Base-by-base conservation (phyloP, 2,888 invertebrate genomes). In the Germaria angustata region DNA sequence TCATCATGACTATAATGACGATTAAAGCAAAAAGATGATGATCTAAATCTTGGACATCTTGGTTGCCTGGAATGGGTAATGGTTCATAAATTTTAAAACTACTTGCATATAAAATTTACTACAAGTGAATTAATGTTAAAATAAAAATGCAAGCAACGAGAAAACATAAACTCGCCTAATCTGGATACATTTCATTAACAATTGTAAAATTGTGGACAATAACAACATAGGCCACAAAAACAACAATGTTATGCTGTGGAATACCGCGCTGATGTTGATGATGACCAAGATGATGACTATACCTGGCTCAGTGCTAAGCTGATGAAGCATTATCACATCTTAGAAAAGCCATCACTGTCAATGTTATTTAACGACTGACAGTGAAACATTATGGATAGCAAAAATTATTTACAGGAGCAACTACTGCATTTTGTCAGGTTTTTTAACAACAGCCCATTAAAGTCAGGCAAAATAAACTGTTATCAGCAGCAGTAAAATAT, bases 141-240 rank as follows among this genome's bases (percentile, higher is more conserved):
- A 69, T 22, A 53, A 51, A 51, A 61, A 11, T 6, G 5, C 61
- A 61, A 51, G 17, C 22, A 68, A 71, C 24, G 11, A 46, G 53
- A 61, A 69, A 55, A 61, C 7, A 41, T 32, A 69, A 65, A 66
- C 73, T 32, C 34, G 73, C 65, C 46, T 81, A 75, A 82, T 79
- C 75, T 71, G 78, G 79, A 75, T 79, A 71, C 65, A 69, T 75
- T 75, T 82, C 63, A 82, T 66, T 82, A 75, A 61, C 71, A 82
- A 75, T 79, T 65, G 69, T 59, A 53, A 69, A 65, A 44, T 41
- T 65, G 28, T n/a, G 24, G 34, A 57, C 55, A 79, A 65, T 36
- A 69, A 36, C 41, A 41, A 39, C 22, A 39, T 15, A 36, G 39
- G 8, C 17, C 0, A 39, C 24, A 15, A 2, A 13, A 49, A 22